Evolutionary conservation across 2,888 invertebrate species (phyloP), one percentile per base, ranked within the genome.

Genomic region (Ennomos erosarius): DNA sequence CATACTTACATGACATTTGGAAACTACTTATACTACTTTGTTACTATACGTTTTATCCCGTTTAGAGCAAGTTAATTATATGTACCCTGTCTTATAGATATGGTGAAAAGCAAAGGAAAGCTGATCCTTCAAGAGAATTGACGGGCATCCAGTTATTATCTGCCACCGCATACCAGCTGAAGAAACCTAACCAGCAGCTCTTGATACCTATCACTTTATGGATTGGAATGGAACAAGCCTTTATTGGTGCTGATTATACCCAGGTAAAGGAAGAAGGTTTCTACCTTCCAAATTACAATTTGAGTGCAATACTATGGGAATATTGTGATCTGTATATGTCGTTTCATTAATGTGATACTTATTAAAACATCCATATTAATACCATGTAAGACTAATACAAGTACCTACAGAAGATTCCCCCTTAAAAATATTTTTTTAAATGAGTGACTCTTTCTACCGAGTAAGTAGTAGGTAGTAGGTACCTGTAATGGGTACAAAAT

Each of bases 211-310:
- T 99, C 64, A 99, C 99, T 0, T 93, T 99, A 50, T 99, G 98
- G 95, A 98, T 98, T 74, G 99, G 99, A 57, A 96, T 99, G 95
- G 99, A 99, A 82, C 99, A 99, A 83, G 99, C 98, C 0, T 99
- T 98, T 88, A 97, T 98, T 71, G 97, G 97, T 12, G 98, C 98
- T 64, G 97, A 97, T 75, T 97, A 96, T 81, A 97, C 97, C 8
- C 96, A 96, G 93, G 96, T 96, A 82, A 36, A 38, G 26, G 26
- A 26, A 26, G 6, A n/a, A n/a, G n/a, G n/a, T n/a, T n/a, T n/a
- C 6, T 0, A 26, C 0, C 26, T 6, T 26, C 6, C 6, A 6
- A 26, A 26, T 26, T 26, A 26, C 26, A 0, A 26, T 26, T 6
- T 26, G 6, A 26, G 26, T 26, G 26, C 26, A 26, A 5, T 26